phyloP scores from a whole-genome alignment of 1,140 invertebrate species.

The Leguminivora glycinivorella region DNA sequence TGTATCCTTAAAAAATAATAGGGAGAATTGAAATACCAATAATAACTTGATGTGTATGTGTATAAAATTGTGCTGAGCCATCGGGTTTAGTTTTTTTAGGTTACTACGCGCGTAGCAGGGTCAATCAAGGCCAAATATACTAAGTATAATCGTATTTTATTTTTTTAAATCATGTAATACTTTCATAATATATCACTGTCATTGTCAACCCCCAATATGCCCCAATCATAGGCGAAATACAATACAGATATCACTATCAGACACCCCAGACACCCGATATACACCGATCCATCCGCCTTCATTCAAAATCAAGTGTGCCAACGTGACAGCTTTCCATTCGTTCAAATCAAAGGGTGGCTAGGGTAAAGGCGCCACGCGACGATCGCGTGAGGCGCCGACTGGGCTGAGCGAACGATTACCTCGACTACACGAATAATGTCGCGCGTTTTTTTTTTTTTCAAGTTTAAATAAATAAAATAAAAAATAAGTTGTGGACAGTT shows the following conservation, averaged over 20 bases:
- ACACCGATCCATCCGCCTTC: background rate
- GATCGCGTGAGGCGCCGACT: slow-evolving; percentile 24
- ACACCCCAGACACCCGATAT: background rate
- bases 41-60: too few relatives aligned
- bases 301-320: slow-evolving; percentile 19
- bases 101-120: too few relatives aligned
- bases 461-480: background rate
- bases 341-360: slow-evolving; percentile 7
- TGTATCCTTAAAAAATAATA: too few relatives aligned
- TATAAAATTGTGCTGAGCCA: too few relatives aligned
- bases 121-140: too few relatives aligned
- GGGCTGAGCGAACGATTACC: slow-evolving; percentile 19
- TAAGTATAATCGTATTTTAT: too few relatives aligned
- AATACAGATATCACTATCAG: background rate
- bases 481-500: background rate
- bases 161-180: too few relatives aligned
- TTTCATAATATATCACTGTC: too few relatives aligned
- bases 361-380: slow-evolving; percentile 19
- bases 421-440: slow-evolving; percentile 1
- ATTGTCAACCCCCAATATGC: too few relatives aligned
- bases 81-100: too few relatives aligned
- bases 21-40: too few relatives aligned
- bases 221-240: too few relatives aligned
- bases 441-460: background rate
- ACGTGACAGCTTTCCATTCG: slow-evolving; percentile 15